Percentiles rank a stretch among this genome's conserved stretches.
phyloP scores from a whole-genome alignment of 1,140 invertebrate genomes.

The Drosophila kanapiae region DNA sequence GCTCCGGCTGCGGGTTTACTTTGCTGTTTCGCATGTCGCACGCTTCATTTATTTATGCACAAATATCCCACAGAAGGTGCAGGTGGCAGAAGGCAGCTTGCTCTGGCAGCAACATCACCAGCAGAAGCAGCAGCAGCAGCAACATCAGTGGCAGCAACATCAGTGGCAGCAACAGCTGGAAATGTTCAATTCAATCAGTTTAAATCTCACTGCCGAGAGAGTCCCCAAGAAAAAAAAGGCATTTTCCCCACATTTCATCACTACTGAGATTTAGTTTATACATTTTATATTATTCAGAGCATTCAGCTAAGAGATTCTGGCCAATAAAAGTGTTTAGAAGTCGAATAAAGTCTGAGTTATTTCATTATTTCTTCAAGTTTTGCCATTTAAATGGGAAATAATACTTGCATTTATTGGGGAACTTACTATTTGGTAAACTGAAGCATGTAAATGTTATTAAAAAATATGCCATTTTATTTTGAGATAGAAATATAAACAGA shows the following conservation, averaged over 20 bases:
- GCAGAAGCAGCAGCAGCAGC: constrained; percentile 17
- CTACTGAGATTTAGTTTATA: constrained; percentile 6
- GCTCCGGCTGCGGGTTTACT: constrained; percentile 35
- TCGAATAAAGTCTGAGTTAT: neutral
- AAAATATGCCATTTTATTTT: neutral
- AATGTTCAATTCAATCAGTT: constrained; percentile 73
- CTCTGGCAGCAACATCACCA: constrained; percentile 17
- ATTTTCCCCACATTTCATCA: constrained; percentile 17
- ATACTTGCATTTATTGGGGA: neutral
- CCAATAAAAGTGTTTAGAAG: neutral
- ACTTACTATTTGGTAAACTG: neutral
- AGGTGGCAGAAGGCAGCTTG: constrained; percentile 18
- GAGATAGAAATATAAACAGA: neutral
- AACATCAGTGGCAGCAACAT: constrained; percentile 17
- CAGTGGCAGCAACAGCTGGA: constrained; percentile 56
- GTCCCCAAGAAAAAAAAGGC: constrained; percentile 3
- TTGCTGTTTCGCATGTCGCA: constrained; percentile 50
- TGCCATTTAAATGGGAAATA: neutral
- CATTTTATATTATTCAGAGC: constrained; percentile 12
- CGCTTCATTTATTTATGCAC: constrained; percentile 60
- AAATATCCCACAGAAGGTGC: constrained; percentile 56
- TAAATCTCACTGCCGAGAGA: constrained; percentile 40
- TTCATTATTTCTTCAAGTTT: neutral
- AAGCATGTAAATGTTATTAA: neutral
- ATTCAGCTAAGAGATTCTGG: neutral